These are phyloP conservation scores for Temnopleurus reevesii DNA, from an alignment of 53 echinoderm and acorn worm genomes.

Conservation along the genomic window DNA sequence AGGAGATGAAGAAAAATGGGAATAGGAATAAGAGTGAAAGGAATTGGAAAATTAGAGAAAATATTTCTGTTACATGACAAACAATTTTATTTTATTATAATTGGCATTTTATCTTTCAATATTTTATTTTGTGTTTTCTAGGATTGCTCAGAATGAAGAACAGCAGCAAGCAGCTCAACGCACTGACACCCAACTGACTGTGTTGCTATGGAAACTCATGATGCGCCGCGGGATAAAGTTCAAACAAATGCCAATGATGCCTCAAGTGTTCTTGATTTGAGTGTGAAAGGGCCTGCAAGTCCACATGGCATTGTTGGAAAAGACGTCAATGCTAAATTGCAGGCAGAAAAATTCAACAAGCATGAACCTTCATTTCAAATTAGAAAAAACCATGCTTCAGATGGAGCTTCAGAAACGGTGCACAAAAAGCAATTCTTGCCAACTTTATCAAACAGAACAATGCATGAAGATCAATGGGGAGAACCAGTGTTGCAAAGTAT, in stretches of 20 bases:
- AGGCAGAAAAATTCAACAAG: not conserved
- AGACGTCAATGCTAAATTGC: not conserved
- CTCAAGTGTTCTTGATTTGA: not conserved
- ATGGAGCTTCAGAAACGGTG: not conserved
- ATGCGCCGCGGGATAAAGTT: too few relatives aligned
- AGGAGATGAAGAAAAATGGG: too few relatives aligned
- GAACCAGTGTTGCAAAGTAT: not conserved
- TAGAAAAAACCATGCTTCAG: not conserved
- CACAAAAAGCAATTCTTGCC: not conserved
- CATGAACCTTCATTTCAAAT: not conserved
- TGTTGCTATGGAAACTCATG: not conserved
- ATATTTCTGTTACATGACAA: too few relatives aligned
- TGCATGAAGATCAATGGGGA: not conserved
- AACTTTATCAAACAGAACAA: not conserved
- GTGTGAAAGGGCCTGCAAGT: not conserved
- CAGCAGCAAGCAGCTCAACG: not conserved
- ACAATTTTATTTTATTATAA: too few relatives aligned
- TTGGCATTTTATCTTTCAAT: too few relatives aligned
- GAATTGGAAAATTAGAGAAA: too few relatives aligned
- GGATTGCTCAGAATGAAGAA: not conserved
- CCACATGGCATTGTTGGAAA: not conserved
- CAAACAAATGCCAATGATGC: not conserved
- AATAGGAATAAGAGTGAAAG: too few relatives aligned
- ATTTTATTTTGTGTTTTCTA: not conserved
- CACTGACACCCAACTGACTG: not conserved